phyloP scores from a whole-genome alignment of 2,797 vertebrate genomes.

The Ibycter americanus region DNA sequence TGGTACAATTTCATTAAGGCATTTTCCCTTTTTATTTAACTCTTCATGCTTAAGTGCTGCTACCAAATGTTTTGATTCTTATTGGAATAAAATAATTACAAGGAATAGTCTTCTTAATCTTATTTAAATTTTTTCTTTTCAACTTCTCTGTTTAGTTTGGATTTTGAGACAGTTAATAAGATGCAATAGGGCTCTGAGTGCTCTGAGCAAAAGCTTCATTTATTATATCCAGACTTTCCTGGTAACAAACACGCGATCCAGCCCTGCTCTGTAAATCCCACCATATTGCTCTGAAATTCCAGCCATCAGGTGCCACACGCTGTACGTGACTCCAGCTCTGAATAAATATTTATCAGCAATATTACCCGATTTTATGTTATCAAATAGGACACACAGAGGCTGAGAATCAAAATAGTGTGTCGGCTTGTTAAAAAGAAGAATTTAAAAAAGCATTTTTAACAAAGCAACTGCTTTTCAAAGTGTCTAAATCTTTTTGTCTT shows the following conservation, averaged over 20 bases:
- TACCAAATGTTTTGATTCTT: background rate
- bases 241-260: background rate
- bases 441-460: background rate
- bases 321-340: background rate
- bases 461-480: conserved; percentile 8
- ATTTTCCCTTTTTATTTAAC: background rate
- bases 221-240: background rate
- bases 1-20: background rate
- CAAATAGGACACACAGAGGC: background rate
- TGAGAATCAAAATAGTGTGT: background rate
- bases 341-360: background rate
- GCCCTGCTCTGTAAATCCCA: background rate
- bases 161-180: background rate
- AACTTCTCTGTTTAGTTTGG: background rate
- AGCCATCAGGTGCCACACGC: background rate
- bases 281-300: background rate
- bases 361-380: background rate
- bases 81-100: background rate
- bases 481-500: background rate
- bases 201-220: background rate
- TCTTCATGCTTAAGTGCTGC: background rate
- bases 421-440: background rate
- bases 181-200: background rate
- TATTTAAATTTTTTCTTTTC: background rate
- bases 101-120: background rate